phyloP scores from a whole-genome alignment of 1,140 invertebrate genomes.

The Sitophilus oryzae region DNA sequence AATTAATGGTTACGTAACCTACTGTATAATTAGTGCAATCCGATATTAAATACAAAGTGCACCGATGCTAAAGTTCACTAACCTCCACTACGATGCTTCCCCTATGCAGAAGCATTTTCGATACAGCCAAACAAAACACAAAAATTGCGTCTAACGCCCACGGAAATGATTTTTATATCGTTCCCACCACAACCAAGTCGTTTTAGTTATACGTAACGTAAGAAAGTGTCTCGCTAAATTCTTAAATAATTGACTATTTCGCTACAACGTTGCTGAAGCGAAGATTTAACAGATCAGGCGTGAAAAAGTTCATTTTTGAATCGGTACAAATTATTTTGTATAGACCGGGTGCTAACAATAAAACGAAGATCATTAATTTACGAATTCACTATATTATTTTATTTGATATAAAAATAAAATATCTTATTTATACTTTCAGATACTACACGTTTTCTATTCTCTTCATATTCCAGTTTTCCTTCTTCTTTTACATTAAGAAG shows the following conservation, averaged over 20 bases:
- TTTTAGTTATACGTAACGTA: constrained; percentile 18
- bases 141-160: constrained; percentile 22
- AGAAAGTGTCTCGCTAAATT: constrained; percentile 24
- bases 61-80: constrained; percentile 10
- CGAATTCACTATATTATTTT: too few relatives aligned
- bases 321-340: constrained; percentile 14
- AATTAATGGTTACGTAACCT: too few relatives aligned
- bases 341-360: constrained; percentile 11
- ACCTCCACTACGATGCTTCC: constrained; percentile 22
- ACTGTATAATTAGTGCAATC: too few relatives aligned
- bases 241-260: constrained; percentile 25
- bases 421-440: too few relatives aligned
- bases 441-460: too few relatives aligned
- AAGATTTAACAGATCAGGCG: constrained; percentile 18
- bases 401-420: too few relatives aligned
- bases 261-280: constrained; percentile 19
- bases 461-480: too few relatives aligned
- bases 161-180: constrained; percentile 16
- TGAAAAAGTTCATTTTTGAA: constrained; percentile 17
- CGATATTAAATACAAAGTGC: background rate
- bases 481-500: too few relatives aligned
- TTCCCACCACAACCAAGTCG: constrained; percentile 13
- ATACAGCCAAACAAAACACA: constrained; percentile 11
- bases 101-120: constrained; percentile 17
- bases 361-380: too few relatives aligned